Evolutionary conservation across 2,888 invertebrate species (phyloP).

Genomic region (Villa cingulata): DNA sequence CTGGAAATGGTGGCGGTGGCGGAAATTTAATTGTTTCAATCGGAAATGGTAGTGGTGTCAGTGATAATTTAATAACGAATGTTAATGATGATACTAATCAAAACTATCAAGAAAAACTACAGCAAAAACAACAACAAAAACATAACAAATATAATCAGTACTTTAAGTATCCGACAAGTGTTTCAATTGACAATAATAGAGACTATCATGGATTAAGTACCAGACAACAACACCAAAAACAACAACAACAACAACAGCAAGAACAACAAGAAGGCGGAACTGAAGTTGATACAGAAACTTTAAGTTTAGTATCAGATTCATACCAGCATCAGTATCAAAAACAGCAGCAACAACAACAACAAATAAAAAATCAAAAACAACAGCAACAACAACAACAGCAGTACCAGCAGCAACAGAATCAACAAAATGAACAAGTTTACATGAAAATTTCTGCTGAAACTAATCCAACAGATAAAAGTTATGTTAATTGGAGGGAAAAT

Average conservation of each 20-base stretch:
- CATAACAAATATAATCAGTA: not conserved
- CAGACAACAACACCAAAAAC: constrained; percentile 3
- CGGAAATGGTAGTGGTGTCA: constrained; percentile 12
- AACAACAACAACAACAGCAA: constrained; percentile 17
- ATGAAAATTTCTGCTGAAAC: constrained; percentile 31
- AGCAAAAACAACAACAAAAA: not conserved
- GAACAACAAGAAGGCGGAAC: not conserved
- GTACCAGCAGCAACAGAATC: constrained; percentile 25
- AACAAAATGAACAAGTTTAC: constrained; percentile 33
- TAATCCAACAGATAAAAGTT: constrained; percentile 14
- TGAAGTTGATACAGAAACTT: not conserved
- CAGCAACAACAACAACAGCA: too few species aligned
- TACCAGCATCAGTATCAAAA: not conserved
- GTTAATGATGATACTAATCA: constrained; percentile 25
- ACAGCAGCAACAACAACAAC: too few species aligned
- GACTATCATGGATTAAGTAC: not conserved
- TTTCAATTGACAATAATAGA: not conserved
- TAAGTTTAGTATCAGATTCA: not conserved
- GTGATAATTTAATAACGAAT: constrained; percentile 28
- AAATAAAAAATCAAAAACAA: too few species aligned
- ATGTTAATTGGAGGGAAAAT: constrained; percentile 25
- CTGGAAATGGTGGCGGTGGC: constrained; percentile 20
- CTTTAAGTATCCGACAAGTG: not conserved
- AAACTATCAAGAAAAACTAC: too few species aligned
- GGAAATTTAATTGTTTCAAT: constrained; percentile 22